Evolutionary conservation across 2,888 invertebrate genomes (phyloP).

Genomic region (Oligia fasciuncula): DNA sequence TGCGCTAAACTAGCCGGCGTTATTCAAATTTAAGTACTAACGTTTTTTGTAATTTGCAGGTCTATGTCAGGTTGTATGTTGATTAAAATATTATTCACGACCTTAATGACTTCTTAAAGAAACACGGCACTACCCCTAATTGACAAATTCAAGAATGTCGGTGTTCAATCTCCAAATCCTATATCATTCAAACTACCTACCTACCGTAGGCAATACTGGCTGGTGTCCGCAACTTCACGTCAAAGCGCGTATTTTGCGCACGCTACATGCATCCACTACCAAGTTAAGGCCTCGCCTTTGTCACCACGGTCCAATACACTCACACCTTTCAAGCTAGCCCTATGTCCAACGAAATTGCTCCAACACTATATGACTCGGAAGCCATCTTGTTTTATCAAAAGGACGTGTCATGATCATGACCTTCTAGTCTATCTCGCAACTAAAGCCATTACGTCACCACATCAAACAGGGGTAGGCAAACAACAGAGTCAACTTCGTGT

Average conservation of each 20-base stretch:
- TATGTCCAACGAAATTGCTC: slow-evolving; percentile 7
- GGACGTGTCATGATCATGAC: background rate
- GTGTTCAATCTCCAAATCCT: background rate
- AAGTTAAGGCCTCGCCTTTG: slow-evolving; percentile 12
- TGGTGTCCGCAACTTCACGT: background rate
- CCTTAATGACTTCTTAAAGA: background rate
- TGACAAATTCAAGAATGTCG: background rate
- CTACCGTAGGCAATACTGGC: background rate
- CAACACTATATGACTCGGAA: slow-evolving; percentile 7
- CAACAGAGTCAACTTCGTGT: slow-evolving; percentile 4
- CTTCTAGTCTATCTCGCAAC: slow-evolving; percentile 2
- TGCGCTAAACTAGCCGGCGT: too few species aligned
- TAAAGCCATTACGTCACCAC: slow-evolving; percentile 23
- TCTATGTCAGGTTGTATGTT: background rate
- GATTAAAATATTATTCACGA: background rate
- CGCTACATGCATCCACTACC: background rate
- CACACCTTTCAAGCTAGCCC: background rate
- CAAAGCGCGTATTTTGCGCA: background rate
- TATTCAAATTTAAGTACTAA: too few species aligned
- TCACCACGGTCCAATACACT: background rate
- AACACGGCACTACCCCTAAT: background rate
- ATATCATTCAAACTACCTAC: background rate
- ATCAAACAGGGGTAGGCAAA: slow-evolving; percentile 28
- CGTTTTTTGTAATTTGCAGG: background rate
- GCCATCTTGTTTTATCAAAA: slow-evolving; percentile 21